Evolutionary conservation across 1,140 invertebrate genomes (phyloP), one percentile per base, ranked within the genome.

Genomic region (Helicoverpa armigera): DNA sequence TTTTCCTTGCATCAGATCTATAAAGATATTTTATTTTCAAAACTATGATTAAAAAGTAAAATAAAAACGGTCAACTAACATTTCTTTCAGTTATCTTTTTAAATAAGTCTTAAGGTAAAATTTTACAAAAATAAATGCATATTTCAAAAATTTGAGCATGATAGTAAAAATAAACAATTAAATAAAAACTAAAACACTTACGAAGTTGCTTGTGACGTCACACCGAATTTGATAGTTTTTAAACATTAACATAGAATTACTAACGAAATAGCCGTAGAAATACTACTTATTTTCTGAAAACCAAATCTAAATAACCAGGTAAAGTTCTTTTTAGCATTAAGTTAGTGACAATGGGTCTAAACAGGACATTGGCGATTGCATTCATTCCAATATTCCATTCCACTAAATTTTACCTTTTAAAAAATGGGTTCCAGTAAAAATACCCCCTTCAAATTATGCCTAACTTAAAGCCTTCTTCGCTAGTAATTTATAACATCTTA

Each of bases 191-290:
- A 88, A 89, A 90, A 81, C 88, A 88, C 89, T 92, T 87, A 94
- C 91, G 93, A 93, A 94, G 91, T 94, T 92, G 90, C 89, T 93
- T 94, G 90, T 81, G 87, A 89, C 83, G 85, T 82, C 75, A 82
- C 80, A 74, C 35, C 67, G 35, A 7, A 82, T 84, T 80, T 84
- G 58, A 43, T 84, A 70, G 83, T 82, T 86, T 84, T 58, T 80
- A 86, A 91, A 50, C 23, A 69, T 69, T 69, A 69, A 92, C 91
- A 89, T 88, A 84, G 83, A 76, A 83, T 72, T 83, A 89, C 91
- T 93, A 93, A 94, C 84, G 18, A 12, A n/a, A n/a, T n/a, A 5
- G 16, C n/a, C 18, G 48, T 78, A 23, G 61, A 78, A 18, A 54
- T 18, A 5, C 14, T 31, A 43, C 51, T 10, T 56, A 67, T 72